phyloP scores from a whole-genome alignment of 1,140 invertebrate genomes.

The Panagrolaimus sp. region DNA sequence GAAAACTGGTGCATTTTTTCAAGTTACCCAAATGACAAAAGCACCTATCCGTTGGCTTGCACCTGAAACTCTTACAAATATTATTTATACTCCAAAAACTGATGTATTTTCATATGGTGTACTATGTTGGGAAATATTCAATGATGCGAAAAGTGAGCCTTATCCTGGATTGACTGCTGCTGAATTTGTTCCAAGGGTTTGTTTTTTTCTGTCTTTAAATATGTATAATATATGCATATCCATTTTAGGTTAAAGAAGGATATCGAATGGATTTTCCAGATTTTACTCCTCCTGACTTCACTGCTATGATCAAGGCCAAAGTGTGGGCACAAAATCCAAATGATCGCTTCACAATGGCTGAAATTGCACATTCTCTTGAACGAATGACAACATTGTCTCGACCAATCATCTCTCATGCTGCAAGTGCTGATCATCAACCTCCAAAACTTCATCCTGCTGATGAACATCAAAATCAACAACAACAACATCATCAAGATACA shows the following conservation, averaged over 20 bases:
- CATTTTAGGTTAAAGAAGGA: constrained; percentile 5
- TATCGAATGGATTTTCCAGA: neutral
- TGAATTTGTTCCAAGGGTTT: constrained; percentile 6
- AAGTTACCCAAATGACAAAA: constrained; percentile 8
- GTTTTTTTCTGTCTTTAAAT: neutral
- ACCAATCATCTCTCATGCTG: neutral
- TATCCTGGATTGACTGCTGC: neutral
- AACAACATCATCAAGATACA: no score
- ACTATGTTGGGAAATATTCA: constrained; percentile 10
- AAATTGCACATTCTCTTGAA: neutral
- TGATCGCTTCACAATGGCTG: neutral
- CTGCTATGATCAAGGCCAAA: neutral
- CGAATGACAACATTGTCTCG: neutral
- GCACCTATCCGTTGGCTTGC: constrained; percentile 34
- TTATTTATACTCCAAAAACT: neutral
- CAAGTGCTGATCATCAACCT: no score
- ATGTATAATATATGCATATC: neutral
- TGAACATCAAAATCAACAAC: no score
- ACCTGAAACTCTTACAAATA: neutral
- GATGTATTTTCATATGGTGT: constrained; percentile 80
- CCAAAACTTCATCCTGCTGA: no score
- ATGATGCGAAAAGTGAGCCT: neutral
- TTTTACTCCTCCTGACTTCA: neutral
- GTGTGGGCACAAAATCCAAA: neutral
- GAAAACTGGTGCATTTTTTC: constrained; percentile 19